Base-by-base conservation (phyloP, 1,140 invertebrate genomes). In the Chlorops oryzae region DNA sequence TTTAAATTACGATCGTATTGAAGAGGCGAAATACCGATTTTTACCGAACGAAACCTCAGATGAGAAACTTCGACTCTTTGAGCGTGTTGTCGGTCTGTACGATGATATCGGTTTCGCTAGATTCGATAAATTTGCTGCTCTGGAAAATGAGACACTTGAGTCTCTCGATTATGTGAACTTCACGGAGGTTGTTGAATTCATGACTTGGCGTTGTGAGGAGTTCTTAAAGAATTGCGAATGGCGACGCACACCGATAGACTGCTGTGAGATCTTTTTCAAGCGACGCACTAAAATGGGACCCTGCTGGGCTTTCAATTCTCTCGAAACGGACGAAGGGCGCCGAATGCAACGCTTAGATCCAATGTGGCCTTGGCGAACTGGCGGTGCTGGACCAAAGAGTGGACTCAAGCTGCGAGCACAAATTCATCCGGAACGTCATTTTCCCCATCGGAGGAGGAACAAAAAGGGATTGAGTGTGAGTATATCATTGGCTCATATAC, bases 301-400 rank as follows among this genome's bases (percentile, higher is more conserved):
- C 22, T 81, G 79, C 49, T 78, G 76, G 56, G 65, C 71, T 18
- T 81, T 80, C 51, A 81, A 81, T 58, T 70, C 77, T 0, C 47
- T 72, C 42, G 73, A 77, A 48, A 72, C 74, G 12, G 63, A 59
- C 9, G 58, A 61, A 10, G 61, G 58, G 3, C 49, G 49, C 15
- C 55, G 56, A 9, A 65, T 56, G 58, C 57, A 65, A 28, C n/a
- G n/a, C n/a, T n/a, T 59, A 10, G 66, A 70, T 57, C 47, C 55
- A 6, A 23, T 61, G 51, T 70, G 60, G 59, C 69, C 69, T 0
- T 70, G 63, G 59, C 57, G 58, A 18, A 60, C 61, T 0, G 62
- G 62, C 2, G 58, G 56, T 5, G 61, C 63, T 2, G 68, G 67
- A 2, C 60, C 64, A 0, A 57, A 44, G 46, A 71, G 59, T 40